phyloP scores from a whole-genome alignment of 1,140 invertebrate genomes.

The Leucophenga varia region DNA sequence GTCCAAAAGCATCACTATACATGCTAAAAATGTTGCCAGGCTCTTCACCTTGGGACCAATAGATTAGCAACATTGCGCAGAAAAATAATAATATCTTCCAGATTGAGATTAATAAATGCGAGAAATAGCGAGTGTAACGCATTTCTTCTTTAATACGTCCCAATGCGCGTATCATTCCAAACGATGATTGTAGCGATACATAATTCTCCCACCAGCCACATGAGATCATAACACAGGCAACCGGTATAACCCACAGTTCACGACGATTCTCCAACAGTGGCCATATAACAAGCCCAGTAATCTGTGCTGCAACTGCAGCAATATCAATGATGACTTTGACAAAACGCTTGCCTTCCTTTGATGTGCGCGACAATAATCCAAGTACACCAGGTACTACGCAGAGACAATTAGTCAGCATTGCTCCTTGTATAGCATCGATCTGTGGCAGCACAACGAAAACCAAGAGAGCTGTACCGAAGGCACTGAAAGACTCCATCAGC shows the following conservation, averaged over 20 bases:
- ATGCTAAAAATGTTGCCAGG: conserved; percentile 76
- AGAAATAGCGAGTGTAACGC: conserved; percentile 79
- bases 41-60: conserved; percentile 74
- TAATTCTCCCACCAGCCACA: conserved; percentile 98
- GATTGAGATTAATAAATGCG: conserved; percentile 82
- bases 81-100: conserved; percentile 87
- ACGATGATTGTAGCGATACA: conserved; percentile 77
- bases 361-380: conserved; percentile 76
- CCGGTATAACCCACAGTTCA: conserved; percentile 80
- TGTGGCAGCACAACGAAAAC: conserved; percentile 87
- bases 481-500: conserved; percentile 83
- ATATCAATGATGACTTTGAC: conserved; percentile 82
- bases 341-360: conserved; percentile 76
- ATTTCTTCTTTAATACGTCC: conserved; percentile 81
- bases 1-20: conserved; percentile 73
- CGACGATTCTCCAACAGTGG: conserved; percentile 73
- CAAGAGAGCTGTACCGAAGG: conserved; percentile 79
- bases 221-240: conserved; percentile 81
- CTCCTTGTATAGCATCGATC: conserved; percentile 87
- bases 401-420: conserved; percentile 92
- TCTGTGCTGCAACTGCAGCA: conserved; percentile 78
- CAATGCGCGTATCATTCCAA: conserved; percentile 77
- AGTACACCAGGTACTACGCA: conserved; percentile 77
- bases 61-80: conserved; percentile 70
- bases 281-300: conserved; percentile 88